A percentile compares a stretch with the other conserved stretches of the same genome.
Evolutionary conservation across 2,888 invertebrate genomes (phyloP).

Genomic region (Andrena praecox): DNA sequence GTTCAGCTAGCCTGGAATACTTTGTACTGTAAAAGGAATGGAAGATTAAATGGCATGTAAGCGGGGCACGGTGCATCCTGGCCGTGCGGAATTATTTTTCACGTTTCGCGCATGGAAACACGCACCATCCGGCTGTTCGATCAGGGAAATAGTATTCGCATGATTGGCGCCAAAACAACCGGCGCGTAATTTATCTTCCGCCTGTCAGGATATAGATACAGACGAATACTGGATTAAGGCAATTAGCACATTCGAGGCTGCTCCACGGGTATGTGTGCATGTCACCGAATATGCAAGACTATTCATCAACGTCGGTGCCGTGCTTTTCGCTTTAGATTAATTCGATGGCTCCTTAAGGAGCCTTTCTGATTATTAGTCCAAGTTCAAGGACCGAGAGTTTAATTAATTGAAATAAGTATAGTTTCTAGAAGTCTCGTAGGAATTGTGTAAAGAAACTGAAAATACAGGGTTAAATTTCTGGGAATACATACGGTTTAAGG

Average conservation of each 20-base stretch:
- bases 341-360: constrained; percentile 20
- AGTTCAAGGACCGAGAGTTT: too few relatives aligned
- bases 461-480: too few relatives aligned
- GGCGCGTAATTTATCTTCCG: constrained; percentile 48
- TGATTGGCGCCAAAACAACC: constrained; percentile 46
- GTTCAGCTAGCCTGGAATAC: not conserved
- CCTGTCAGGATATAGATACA: constrained; percentile 59
- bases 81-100: constrained; percentile 44
- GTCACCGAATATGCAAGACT: constrained; percentile 34
- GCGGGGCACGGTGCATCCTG: not conserved
- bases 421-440: not conserved
- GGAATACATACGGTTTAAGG: not conserved
- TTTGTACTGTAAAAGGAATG: not conserved
- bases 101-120: constrained; percentile 21
- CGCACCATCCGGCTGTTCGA: constrained; percentile 9
- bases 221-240: constrained; percentile 58
- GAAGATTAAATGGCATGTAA: constrained; percentile 19
- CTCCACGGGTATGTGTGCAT: constrained; percentile 16
- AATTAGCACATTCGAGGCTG: constrained; percentile 53
- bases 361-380: constrained; percentile 13
- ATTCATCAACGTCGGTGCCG: constrained; percentile 48
- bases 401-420: too few relatives aligned
- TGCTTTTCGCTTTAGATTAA: constrained; percentile 38
- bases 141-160: constrained; percentile 47
- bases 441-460: too few relatives aligned